Evolutionary conservation across 1,140 invertebrate species (phyloP).

Genomic region (Brachionus asplanchnoidis): DNA sequence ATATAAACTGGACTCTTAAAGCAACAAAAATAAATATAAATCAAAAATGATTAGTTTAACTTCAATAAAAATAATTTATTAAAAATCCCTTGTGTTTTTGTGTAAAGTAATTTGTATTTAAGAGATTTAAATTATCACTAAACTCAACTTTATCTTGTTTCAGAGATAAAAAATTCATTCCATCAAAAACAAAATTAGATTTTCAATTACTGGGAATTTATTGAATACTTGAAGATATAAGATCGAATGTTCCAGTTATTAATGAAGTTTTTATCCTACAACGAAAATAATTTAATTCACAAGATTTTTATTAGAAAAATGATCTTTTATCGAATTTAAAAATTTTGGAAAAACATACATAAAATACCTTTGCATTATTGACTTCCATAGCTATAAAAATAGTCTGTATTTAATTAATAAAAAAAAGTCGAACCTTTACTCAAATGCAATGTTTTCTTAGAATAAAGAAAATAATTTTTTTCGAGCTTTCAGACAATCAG

Average conservation of each 20-base stretch:
- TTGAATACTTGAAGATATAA: too few relatives aligned
- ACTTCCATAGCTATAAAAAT: background rate
- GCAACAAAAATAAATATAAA: background rate
- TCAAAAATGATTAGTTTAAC: background rate
- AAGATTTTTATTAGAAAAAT: too few relatives aligned
- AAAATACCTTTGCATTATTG: background rate
- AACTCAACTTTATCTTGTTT: background rate
- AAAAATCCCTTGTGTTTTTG: background rate
- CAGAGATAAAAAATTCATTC: background rate
- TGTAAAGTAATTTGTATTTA: background rate
- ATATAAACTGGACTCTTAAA: slow-evolving; percentile 13
- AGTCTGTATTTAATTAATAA: background rate
- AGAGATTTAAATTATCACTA: background rate
- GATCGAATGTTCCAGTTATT: too few relatives aligned
- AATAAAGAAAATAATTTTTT: background rate
- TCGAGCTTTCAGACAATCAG: background rate
- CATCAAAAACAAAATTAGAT: too few relatives aligned
- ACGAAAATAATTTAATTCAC: too few relatives aligned
- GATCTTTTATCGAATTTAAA: background rate
- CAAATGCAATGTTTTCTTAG: background rate
- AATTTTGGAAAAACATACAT: background rate
- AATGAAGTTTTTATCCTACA: too few relatives aligned
- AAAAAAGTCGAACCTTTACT: background rate
- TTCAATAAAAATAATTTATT: background rate
- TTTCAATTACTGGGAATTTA: too few relatives aligned